These are phyloP conservation scores for Alauda arvensis DNA, from an alignment of 2,797 vertebrate species.

Conservation along the genomic window DNA sequence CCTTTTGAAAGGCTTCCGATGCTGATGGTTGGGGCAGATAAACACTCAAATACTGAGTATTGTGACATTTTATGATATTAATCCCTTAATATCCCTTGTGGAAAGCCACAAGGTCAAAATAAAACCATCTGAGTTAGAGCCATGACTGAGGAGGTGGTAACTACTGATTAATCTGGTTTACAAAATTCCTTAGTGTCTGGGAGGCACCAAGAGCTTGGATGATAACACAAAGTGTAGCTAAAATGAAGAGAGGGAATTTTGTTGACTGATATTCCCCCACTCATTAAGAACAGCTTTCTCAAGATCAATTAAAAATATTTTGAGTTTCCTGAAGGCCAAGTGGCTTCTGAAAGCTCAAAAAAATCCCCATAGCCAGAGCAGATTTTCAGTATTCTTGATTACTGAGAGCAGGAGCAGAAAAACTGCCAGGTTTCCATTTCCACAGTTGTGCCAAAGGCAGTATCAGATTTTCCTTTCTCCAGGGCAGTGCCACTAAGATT, in stretches of 20 bases:
- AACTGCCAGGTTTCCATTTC: neutral
- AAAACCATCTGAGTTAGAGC: neutral
- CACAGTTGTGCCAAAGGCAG: neutral
- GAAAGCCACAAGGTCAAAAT: neutral
- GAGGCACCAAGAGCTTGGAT: neutral
- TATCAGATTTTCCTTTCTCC: neutral
- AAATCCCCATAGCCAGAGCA: neutral
- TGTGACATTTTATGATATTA: neutral
- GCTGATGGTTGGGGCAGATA: neutral
- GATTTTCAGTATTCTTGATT: neutral
- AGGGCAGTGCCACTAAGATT: neutral
- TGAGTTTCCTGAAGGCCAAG: neutral
- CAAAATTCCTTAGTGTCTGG: neutral
- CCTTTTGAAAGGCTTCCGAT: neutral
- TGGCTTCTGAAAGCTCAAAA: neutral
- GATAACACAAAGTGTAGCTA: neutral
- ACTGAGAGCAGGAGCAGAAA: neutral
- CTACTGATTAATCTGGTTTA: neutral
- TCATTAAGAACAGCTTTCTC: neutral
- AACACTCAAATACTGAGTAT: neutral
- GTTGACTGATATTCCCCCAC: neutral
- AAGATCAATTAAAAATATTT: neutral
- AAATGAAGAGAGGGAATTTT: neutral
- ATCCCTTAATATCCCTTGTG: neutral
- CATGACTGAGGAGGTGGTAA: neutral